These are phyloP conservation scores for Dinoponera quadriceps DNA, from an alignment of 1,140 invertebrate genomes.

Conservation along the genomic window DNA sequence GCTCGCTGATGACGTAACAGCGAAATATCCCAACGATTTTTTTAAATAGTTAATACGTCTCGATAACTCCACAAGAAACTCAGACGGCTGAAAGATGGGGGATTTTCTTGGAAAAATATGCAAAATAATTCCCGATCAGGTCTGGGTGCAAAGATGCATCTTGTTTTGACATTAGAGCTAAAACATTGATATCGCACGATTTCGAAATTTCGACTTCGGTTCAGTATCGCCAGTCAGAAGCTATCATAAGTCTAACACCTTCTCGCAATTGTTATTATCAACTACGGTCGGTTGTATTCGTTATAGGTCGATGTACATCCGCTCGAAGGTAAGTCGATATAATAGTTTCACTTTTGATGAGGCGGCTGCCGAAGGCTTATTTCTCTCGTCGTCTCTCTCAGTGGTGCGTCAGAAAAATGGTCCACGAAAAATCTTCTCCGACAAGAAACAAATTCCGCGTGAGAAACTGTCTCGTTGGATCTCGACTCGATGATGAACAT, in stretches of 20 bases:
- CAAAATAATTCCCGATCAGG: constrained; percentile 8
- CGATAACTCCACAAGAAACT: constrained; percentile 7
- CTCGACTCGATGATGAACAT: too few species aligned
- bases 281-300: constrained; percentile 5
- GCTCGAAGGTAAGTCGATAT: background rate
- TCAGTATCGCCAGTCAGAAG: background rate
- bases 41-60: constrained; percentile 17
- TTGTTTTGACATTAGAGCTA: constrained; percentile 14
- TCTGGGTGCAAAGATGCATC: background rate
- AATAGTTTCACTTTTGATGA: constrained; percentile 22
- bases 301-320: constrained; percentile 14
- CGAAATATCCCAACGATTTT: constrained; percentile 23
- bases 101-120: background rate
- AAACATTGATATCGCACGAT: constrained; percentile 11
- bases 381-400: too few species aligned
- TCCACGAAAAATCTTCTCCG: too few species aligned
- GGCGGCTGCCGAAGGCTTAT: constrained; percentile 7
- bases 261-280: background rate
- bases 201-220: constrained; percentile 1
- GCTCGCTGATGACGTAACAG: constrained; percentile 14
- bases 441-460: too few species aligned
- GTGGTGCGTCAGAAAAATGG: too few species aligned
- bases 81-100: background rate
- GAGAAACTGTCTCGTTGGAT: too few species aligned
- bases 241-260: background rate